Base-by-base conservation (phyloP, 1,140 invertebrate genomes). In the Leptinotarsa texana region DNA sequence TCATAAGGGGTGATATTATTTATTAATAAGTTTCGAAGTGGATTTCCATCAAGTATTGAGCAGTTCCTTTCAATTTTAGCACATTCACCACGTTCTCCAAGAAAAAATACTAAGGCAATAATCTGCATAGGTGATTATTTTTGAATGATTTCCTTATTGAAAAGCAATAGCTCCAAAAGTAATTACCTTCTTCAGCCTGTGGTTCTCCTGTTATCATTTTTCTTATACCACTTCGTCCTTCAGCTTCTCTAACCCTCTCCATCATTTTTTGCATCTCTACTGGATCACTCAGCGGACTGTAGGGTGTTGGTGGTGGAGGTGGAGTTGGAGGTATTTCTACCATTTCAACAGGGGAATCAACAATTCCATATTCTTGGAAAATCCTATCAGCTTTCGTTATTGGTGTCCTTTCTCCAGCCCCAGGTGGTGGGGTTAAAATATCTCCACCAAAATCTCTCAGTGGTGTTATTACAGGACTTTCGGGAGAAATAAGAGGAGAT, bases 171-270 rank as follows among this genome's bases (percentile, higher is more conserved):
- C 33, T 42, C 2, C 8, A 42, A 42, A 42, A 33, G 4, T 42
- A 3, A 42, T 42, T 42, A 42, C 33, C 33, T 42, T 42, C 33
- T 42, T 3, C 33, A 42, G 33, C 33, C 33, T 8, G 33, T 11
- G 33, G 33, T n/a, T 17, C 22, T 27, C 17, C 15, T 33, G n/a
- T 5, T 67, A 13, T 13, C 18, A 33, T 27, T 17, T n/a, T 27
- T 24, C 27, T 18, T 8, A 67, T 67, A n/a, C 21, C 65, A n/a
- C 24, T 17, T 17, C 22, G 6, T 22, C 65, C 65, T 17, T 17
- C 65, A 17, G 65, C 65, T 27, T 67, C 65, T 27, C 65, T 27
- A 8, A 67, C 65, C 27, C 65, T 67, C 17, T 24, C 65, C 13
- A 67, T 22, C 24, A 42, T 67, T 27, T 6, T 24, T 27, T 27